Base-by-base conservation (phyloP, 1,140 invertebrate species). In the Lepidostoma basale region DNA sequence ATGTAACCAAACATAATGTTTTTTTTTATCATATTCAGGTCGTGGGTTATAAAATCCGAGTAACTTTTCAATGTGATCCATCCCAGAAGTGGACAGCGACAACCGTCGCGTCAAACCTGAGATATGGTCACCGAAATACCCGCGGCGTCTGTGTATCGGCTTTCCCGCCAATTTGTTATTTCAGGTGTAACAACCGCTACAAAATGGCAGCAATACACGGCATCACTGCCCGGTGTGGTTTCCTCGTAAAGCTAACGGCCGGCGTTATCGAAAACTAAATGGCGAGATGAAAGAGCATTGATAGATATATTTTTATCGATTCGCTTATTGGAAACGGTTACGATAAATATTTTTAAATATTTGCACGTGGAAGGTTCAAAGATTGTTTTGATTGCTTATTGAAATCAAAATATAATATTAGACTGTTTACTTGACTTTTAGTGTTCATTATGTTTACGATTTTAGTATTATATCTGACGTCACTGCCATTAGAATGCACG, bases 131-230 rank as follows among this genome's bases (percentile, higher is more conserved):
- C 44, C 59, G 20, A 28, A 60, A 33, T 58, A 33, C 20, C 54
- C 30, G 28, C 52, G 52, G 28, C 16, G 39, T 42, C n/a, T 49
- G 25, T 63, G 42, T 33, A 52, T 56, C 30, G 28, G 52, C 16
- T 54, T 44, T 45, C 45, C 25, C 68, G 56, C 56, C 59, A 70
- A 70, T 70, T 70, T 70, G 69, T 70, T 70, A 70, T 70, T 70
- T 70, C 69, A 70, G 69, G 69, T 70, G 69, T 67, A 62, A 62
- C 25, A 63, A 63, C 59, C 67, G 66, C 56, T 42, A 45, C 66
- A 68, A 58, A 47, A 49, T 62, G 58, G 30, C 20, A 28, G 22
- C 39, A 33, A n/a, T 30, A 6, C 23, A 33, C 23, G 39, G 44
- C 40, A 4, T n/a, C 40, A 18, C 12, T 42, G 40, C 59, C 25